Evolutionary conservation across 2,797 vertebrate genomes (phyloP), one percentile per base, ranked within the genome.

Genomic region (Phataginus tricuspis): DNA sequence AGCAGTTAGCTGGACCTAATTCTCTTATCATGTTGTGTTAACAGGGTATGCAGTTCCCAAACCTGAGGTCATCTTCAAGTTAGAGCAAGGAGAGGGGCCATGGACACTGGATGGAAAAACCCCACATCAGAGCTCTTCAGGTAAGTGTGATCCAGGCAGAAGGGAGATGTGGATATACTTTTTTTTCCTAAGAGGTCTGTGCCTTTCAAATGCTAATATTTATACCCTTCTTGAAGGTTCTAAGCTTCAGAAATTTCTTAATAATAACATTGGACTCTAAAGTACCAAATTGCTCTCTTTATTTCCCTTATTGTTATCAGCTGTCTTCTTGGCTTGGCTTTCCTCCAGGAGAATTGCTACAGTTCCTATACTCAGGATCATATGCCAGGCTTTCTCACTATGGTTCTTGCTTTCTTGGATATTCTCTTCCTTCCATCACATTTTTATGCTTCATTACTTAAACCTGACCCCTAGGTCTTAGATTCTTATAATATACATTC

Each of bases 31-130:
- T 96, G 83, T 96, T 86, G 39, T 94, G 49, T 95, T 96, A 84
- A 92, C 80, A 97, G 97, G 96, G 8, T 90, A 74, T 93, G 51
- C 91, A 75, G 59, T 94, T 95, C 87, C 96, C 59, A 97, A 97
- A 71, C 95, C 97, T 93, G 95, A 97, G n/a, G 39, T 95, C 51
- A 95, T 97, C 77, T 96, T 95, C 69, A 97, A 87, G 69, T 95
- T 97, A 92, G 96, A 97, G 80, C 91, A 91, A 91, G 96, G 95
- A 84, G 84, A 96, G 53, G 95, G 89, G 13, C 95, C 92, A 8
- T 97, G 96, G 94, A 83, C 80, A 12, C 64, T 89, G 63, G 83
- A 96, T n/a, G 69, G 66, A 14, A 57, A 94, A 88, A 23, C 37
- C 63, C 57, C 89, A 59, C 63, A 61, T 92, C 89, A 94, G 23